These are phyloP conservation scores for Catagonus wagneri DNA, from an alignment of 2,113 vertebrate genomes.

Conservation along the genomic window DNA sequence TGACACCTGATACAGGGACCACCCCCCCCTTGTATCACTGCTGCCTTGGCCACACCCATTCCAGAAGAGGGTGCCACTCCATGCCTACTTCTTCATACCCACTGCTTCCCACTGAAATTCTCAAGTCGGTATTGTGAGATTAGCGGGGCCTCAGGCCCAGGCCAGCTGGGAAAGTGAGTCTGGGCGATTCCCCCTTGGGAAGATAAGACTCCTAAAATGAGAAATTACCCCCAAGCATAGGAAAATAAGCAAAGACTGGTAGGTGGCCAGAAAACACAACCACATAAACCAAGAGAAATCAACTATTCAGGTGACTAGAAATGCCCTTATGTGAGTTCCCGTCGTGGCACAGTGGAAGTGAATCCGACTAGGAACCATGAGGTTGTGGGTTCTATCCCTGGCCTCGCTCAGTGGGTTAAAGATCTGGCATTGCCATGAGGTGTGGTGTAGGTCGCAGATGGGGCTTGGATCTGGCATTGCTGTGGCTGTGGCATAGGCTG, in stretches of 20 bases:
- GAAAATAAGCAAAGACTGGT: background rate
- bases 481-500: too few species aligned
- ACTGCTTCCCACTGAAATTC: background rate
- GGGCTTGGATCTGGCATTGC: too few species aligned
- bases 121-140: background rate
- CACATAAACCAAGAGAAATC: slow-evolving; percentile 20
- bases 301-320: background rate
- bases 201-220: background rate
- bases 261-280: background rate
- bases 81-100: background rate
- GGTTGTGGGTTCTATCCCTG: too few species aligned
- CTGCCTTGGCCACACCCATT: background rate
- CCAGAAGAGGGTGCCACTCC: background rate
- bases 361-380: too few species aligned
- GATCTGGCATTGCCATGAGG: too few species aligned
- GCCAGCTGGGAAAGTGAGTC: background rate
- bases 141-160: background rate
- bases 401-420: too few species aligned
- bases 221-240: background rate
- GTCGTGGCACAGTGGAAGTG: too few species aligned
- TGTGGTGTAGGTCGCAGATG: too few species aligned
- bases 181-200: background rate
- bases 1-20: background rate
- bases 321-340: background rate
- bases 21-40: background rate